Evolutionary conservation across 2,797 vertebrate species (phyloP).

Genomic region (Xenops minutus): DNA sequence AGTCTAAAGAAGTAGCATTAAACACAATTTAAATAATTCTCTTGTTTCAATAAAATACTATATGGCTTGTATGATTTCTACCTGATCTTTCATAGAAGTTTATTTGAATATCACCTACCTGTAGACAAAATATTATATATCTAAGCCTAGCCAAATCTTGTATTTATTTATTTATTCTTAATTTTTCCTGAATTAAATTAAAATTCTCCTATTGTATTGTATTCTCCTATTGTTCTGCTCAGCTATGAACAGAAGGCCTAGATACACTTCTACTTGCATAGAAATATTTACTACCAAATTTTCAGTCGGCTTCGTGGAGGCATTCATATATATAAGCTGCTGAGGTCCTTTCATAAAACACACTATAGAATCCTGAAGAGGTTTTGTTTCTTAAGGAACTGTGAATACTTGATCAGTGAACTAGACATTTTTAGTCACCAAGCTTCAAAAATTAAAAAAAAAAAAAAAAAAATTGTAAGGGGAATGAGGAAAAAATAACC

Average conservation of each 20-base stretch:
- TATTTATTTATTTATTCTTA: not conserved
- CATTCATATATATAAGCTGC: not conserved
- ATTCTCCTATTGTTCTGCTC: not conserved
- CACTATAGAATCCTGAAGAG: not conserved
- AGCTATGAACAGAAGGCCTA: not conserved
- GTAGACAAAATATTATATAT: not conserved
- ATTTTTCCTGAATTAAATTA: not conserved
- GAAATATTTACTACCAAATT: not conserved
- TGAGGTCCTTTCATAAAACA: not conserved
- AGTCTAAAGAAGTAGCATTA: not conserved
- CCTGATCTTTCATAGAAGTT: not conserved
- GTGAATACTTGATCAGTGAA: not conserved
- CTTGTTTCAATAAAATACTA: not conserved
- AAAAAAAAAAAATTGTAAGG: not conserved
- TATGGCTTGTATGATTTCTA: not conserved
- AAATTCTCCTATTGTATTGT: not conserved
- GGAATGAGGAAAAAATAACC: not conserved
- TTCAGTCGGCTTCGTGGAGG: not conserved
- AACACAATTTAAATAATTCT: not conserved
- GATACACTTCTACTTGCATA: not conserved
- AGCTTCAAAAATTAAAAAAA: not conserved
- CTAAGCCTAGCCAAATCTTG: not conserved
- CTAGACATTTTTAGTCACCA: not conserved
- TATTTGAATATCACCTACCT: not conserved
- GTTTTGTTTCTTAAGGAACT: not conserved